phyloP scores from a whole-genome alignment of 2,888 invertebrate genomes.

The Epirrhoe alternata region DNA sequence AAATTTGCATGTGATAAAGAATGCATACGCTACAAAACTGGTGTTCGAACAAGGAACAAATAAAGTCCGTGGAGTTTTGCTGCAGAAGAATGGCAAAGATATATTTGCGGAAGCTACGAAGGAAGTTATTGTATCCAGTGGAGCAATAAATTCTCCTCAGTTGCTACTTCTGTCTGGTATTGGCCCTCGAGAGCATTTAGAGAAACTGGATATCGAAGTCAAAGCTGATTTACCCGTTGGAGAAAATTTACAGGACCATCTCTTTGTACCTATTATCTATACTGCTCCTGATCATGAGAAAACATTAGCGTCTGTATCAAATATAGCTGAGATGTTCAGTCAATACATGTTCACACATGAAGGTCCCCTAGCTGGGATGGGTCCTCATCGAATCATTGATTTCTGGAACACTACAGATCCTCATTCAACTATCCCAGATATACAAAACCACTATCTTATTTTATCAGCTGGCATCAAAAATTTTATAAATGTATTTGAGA shows the following conservation, averaged over 20 bases:
- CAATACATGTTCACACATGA: conserved; percentile 76
- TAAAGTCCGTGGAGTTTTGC: conserved; percentile 68
- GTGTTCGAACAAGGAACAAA: conserved; percentile 79
- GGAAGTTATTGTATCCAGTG: conserved; percentile 81
- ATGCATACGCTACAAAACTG: conserved; percentile 82
- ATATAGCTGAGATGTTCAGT: conserved; percentile 59
- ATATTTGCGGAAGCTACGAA: conserved; percentile 68
- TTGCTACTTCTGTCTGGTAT: conserved; percentile 81
- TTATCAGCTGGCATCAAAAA: conserved; percentile 56
- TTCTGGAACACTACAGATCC: conserved; percentile 66
- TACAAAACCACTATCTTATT: conserved; percentile 63
- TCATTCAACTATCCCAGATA: conserved; percentile 59
- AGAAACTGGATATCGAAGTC: conserved; percentile 65
- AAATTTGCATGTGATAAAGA: conserved; percentile 78
- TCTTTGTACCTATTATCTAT: conserved; percentile 67
- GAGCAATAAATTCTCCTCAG: conserved; percentile 81
- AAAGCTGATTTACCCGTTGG: conserved; percentile 80
- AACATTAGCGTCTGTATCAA: conserved; percentile 50
- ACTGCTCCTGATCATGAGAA: conserved; percentile 56
- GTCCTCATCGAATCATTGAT: conserved; percentile 63
- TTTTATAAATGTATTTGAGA: conserved; percentile 55
- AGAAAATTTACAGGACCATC: conserved; percentile 82
- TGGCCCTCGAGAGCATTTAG: conserved; percentile 74
- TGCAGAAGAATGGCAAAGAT: conserved; percentile 63
- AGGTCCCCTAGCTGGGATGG: conserved; percentile 77